Evolutionary conservation across 2,888 invertebrate genomes (phyloP), one percentile per base, ranked within the genome.

Genomic region (Microctonus hyperodae): DNA sequence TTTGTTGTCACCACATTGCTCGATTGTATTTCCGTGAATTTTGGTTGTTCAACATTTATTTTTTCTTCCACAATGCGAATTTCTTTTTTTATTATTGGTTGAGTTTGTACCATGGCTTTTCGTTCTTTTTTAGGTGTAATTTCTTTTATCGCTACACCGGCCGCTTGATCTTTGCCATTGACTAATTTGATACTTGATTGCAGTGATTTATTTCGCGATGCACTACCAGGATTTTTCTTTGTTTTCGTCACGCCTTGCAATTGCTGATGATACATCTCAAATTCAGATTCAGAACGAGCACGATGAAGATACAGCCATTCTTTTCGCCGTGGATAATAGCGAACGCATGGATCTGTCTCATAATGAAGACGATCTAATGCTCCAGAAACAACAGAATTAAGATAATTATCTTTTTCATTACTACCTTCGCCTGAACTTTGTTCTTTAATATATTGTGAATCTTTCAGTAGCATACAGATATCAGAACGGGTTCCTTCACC

Each of bases 261-360:
- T 75, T 91, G 90, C 69, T 90, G 90, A 78, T 91, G 91, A 73
- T 90, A 87, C 74, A 89, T 86, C 81, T 91, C 91, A 80, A 90
- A 90, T 81, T 90, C 90, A 50, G 88, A 88, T 75, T 89, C 88
- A 7, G 88, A 87, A 51, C 90, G 82, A 60, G 87, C 87, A 65
- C 96, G 88, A 83, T 97, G 97, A 64, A 97, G 86, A 83, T 97
- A 97, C n/a, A 97, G 94, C 98, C 98, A 98, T 33, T 95, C 90
- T 77, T 97, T 96, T 4, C 94, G 89, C 76, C 94, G 91, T 1
- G 94, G 92, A 82, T 97, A 96, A 80, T 96, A 97, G 76, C 95
- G 93, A 0, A 97, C 96, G 76, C 96, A 94, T 0, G 97, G 97
- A 85, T 97, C 97, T 65, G 91, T 90, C 73, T 97, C 94, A 10